Base-by-base conservation (phyloP, 1,140 invertebrate species). In the Drosophila nebulosa region DNA sequence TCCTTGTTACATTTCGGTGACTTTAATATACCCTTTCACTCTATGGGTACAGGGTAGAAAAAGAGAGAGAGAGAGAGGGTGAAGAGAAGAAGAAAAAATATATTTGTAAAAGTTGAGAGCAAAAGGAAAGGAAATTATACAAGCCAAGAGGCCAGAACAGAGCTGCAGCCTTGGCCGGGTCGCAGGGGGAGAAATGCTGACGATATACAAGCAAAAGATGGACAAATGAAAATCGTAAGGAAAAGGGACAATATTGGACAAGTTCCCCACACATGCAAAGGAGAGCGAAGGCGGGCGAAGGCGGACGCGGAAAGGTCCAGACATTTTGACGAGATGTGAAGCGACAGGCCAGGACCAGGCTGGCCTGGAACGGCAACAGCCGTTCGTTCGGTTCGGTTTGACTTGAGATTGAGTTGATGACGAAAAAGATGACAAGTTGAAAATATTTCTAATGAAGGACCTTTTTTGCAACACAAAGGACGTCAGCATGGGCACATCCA, bases 361-460 rank as follows among this genome's bases (percentile, higher is more conserved):
- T 46, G 39, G 39, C 39, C n/a, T n/a, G n/a, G n/a, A 10, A 46
- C 76, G 70, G 74, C 75, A 83, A 76, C 83, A 86, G 81, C 66
- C 69, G 77, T 86, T 85, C 26, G 78, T 78, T 78, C 66, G 66
- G 77, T 86, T 85, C 26, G 78, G 81, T 78, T 86, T 85, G 81
- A 85, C 81, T 85, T 86, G 81, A 86, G 74, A 79, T 85, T 85
- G 80, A 86, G 81, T 88, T 88, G 83, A 88, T 88, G 83, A 81
- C 83, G 75, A 88, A 78, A 85, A 78, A 88, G 78, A 88, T 88
- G 83, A 88, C 83, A 88, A 88, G 75, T 88, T 88, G 83, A 83
- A 88, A 88, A 88, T 88, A 88, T 88, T 88, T 88, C 78, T 88
- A 88, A 88, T 88, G 83, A 88, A 81, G 83, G 83, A 88, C 83